phyloP scores from a whole-genome alignment of 2,797 vertebrate species.

The Hydrocynus forskahlii region DNA sequence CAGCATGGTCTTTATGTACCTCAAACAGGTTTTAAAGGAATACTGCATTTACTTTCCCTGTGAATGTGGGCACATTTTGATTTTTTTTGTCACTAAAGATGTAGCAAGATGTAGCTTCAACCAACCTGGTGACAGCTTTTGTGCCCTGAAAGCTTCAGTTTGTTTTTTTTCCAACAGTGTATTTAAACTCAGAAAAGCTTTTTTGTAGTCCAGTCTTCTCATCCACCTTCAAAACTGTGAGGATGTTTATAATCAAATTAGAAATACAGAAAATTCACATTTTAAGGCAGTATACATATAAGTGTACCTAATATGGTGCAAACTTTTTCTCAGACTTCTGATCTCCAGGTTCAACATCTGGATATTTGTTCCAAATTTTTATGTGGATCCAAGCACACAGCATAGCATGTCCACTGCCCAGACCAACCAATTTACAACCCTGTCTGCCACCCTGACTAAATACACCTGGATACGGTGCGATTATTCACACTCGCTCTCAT shows the following conservation, averaged over 20 bases:
- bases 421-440: conserved; percentile 67
- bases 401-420: conserved; percentile 35
- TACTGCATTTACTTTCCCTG: too few species aligned
- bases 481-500: conserved; percentile 70
- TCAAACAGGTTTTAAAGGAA: too few species aligned
- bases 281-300: background rate
- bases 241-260: background rate
- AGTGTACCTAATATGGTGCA: background rate
- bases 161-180: too few species aligned
- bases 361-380: conserved; percentile 29
- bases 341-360: conserved; percentile 45
- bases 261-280: background rate
- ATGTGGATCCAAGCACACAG: conserved; percentile 31
- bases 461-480: conserved; percentile 72
- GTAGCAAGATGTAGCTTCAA: too few species aligned
- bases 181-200: too few species aligned
- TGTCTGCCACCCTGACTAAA: conserved; percentile 65
- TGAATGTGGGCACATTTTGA: too few species aligned
- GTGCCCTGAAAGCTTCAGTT: too few species aligned
- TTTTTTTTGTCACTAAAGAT: too few species aligned
- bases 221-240: background rate
- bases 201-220: background rate
- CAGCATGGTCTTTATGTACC: too few species aligned
- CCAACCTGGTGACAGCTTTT: too few species aligned
- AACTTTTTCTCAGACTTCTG: conserved; percentile 16